Percentiles rank a stretch among this genome's conserved stretches.
Conservation (phyloP, 2,797 vertebrate species). For the Acomys russatus region DNA sequence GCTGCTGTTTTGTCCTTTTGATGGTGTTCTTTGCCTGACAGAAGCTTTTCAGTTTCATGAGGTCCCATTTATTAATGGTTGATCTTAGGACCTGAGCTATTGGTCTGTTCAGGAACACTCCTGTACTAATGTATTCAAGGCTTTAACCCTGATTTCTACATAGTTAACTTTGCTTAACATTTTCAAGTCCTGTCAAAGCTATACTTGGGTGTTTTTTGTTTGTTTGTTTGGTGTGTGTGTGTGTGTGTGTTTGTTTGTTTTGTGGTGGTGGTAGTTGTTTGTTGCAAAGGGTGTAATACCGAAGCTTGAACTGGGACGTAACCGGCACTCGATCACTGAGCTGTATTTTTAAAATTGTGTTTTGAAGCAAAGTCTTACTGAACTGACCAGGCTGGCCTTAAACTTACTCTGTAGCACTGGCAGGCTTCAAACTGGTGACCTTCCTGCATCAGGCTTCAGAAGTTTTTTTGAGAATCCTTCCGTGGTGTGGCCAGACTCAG, state of each 20-base stretch:
- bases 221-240: too few relatives aligned
- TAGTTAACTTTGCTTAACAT: neutral
- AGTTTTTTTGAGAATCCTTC: neutral
- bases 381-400: neutral
- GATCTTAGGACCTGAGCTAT: neutral
- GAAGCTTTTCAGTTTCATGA: neutral
- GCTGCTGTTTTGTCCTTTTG: neutral
- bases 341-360: neutral
- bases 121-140: neutral
- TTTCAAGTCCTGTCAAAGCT: slow-evolving; percentile 25
- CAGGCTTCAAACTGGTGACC: neutral
- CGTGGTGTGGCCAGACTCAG: neutral
- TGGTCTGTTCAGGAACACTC: neutral
- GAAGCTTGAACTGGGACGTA: neutral
- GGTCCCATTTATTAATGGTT: neutral
- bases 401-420: neutral
- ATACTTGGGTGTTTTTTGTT: neutral
- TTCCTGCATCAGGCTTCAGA: neutral
- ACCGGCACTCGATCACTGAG: neutral
- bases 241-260: too few relatives aligned
- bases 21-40: neutral
- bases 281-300: neutral
- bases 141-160: neutral
- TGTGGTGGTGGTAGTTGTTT: neutral
- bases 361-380: neutral